These are phyloP conservation scores for Penaeus vannamei DNA, from an alignment of 1,140 invertebrate species.

Conservation along the genomic window DNA sequence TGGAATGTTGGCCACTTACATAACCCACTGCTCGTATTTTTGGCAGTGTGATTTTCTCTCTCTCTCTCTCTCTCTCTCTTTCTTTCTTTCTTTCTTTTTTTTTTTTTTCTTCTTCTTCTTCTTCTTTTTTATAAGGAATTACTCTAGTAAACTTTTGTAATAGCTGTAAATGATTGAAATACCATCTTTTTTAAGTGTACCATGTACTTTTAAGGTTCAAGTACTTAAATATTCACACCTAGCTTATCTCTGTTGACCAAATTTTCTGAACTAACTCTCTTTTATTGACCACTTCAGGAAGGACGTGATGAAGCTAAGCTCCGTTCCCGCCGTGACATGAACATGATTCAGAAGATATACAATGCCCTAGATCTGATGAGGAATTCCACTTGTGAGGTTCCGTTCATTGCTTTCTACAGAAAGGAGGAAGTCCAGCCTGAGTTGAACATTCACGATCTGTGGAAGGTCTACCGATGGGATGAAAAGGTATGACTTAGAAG, in stretches of 20 bases:
- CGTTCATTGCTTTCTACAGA: slow-evolving; percentile 98
- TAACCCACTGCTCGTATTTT: too few relatives aligned
- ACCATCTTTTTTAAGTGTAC: too few relatives aligned
- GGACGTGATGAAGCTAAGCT: slow-evolving; percentile 63
- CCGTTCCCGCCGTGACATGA: slow-evolving; percentile 58
- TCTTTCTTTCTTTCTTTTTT: slow-evolving; percentile 1
- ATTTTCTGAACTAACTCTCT: background rate
- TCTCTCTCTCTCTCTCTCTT: slow-evolving; percentile 11
- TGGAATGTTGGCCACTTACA: background rate
- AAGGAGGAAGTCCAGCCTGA: slow-evolving; percentile 98
- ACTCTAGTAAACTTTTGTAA: too few relatives aligned
- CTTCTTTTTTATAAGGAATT: background rate
- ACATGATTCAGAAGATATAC: slow-evolving; percentile 81
- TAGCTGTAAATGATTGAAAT: too few relatives aligned
- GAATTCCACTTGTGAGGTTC: slow-evolving; percentile 95
- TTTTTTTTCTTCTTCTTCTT: background rate
- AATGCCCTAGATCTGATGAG: slow-evolving; percentile 97
- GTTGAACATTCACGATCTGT: slow-evolving; percentile 94
- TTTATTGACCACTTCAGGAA: slow-evolving; percentile 10
- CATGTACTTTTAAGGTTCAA: too few relatives aligned
- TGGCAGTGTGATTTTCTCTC: too few relatives aligned
- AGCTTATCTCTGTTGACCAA: too few relatives aligned
- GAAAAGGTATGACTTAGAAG: slow-evolving; percentile 79
- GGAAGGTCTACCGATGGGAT: slow-evolving; percentile 97
- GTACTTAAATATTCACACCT: too few relatives aligned